These are phyloP conservation scores for Desoria tigrina DNA, from an alignment of 2,888 invertebrate species.

Conservation along the genomic window DNA sequence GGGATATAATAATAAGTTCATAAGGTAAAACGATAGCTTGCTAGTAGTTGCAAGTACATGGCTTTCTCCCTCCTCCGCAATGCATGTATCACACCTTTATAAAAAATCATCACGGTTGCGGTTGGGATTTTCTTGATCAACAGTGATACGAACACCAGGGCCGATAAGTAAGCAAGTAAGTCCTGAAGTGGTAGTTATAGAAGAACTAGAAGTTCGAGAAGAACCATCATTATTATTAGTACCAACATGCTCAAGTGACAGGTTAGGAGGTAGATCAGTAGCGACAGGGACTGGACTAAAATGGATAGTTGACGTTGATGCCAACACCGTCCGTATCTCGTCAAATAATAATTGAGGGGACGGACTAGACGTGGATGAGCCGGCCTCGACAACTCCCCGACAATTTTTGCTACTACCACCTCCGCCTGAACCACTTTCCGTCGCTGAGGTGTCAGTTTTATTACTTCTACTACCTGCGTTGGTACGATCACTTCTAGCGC, in stretches of 20 bases:
- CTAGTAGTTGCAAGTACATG: too few relatives aligned
- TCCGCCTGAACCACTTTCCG: constrained; percentile 20
- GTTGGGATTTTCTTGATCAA: constrained; percentile 21
- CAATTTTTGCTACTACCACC: constrained; percentile 20
- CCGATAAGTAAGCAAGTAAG: constrained; percentile 29
- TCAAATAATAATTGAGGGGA: constrained; percentile 7
- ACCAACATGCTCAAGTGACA: not conserved
- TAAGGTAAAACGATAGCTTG: too few relatives aligned
- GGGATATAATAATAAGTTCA: too few relatives aligned
- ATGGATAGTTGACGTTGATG: constrained; percentile 20
- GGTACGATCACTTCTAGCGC: constrained; percentile 21
- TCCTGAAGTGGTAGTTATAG: constrained; percentile 13
- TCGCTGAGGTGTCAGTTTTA: too few relatives aligned
- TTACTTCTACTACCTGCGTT: constrained; percentile 16
- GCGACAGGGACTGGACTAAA: constrained; percentile 17
- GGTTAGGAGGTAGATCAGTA: not conserved
- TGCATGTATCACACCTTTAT: too few relatives aligned
- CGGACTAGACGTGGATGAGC: constrained; percentile 8
- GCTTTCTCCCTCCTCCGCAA: not conserved
- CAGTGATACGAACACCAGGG: constrained; percentile 29
- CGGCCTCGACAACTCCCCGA: constrained; percentile 18
- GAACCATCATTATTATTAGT: constrained; percentile 5
- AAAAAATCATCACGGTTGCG: not conserved
- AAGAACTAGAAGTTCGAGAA: constrained; percentile 10
- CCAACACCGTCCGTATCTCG: too few relatives aligned